Evolutionary conservation across 2,113 vertebrate species (phyloP), one percentile per base, ranked within the genome.

Genomic region (Otolemur garnettii): DNA sequence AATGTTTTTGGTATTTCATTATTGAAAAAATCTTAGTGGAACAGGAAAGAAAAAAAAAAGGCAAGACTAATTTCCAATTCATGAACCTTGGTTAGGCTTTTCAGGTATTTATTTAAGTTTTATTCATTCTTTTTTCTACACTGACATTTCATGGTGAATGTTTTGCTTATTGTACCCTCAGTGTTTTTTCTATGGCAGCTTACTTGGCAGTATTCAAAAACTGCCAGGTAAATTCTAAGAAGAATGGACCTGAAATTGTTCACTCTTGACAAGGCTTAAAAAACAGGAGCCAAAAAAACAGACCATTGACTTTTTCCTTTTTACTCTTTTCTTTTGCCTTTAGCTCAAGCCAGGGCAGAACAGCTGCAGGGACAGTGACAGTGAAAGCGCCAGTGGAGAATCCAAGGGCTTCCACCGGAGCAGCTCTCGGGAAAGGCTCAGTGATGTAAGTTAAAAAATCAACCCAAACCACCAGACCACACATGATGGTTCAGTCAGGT

Each of bases 321-420:
- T 26, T 96, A 33, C 80, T 88, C 94, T 24, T 98, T 72, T 97
- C 22, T 93, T 97, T 69, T 98, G 8, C 96, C 45, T 97, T 68
- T 90, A 99, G 99, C 98, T 99, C 98, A 99, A 99, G 97, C 97
- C 99, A 0, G 99, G 99, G 35, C 99, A 99, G 98, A 99, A 99
- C 98, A 99, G 99, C 98, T 99, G 99, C 98, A 99, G 99, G 93
- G 99, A 99, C 99, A 99, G 99, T 17, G 99, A 99, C 98, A 99
- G 99, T 1, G 99, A 99, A 88, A 99, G 99, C 0, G 98, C 98
- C 38, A 99, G 99, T 6, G 99, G 98, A 28, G 99, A 99, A 93
- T 99, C 99, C 12, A 99, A 99, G 97, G 99, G 99, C 15, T 99
- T 99, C 92, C 98, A 99, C 88, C 98, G 99, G 97, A 99, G 99